phyloP scores from a whole-genome alignment of 2,888 invertebrate genomes.

The Hedychridium roseum region DNA sequence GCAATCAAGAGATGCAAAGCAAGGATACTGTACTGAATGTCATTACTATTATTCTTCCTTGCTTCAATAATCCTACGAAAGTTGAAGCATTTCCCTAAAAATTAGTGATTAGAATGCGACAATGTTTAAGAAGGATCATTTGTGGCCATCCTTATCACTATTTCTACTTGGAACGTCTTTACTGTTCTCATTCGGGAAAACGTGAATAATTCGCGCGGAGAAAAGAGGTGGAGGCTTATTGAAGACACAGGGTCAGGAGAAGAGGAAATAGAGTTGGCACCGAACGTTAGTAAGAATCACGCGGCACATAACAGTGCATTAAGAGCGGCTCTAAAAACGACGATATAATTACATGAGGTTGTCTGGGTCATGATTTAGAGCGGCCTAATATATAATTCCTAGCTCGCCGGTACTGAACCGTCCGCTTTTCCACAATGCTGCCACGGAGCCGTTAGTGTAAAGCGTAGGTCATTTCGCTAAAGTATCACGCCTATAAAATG shows the following conservation, averaged over 20 bases:
- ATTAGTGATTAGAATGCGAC: no score
- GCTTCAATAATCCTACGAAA: no score
- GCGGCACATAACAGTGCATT: conserved; percentile 31
- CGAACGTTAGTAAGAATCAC: conserved; percentile 30
- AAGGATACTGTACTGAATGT: no score
- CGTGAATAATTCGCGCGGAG: no score
- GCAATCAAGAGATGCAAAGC: no score
- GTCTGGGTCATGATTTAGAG: conserved; percentile 44
- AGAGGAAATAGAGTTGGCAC: conserved; percentile 9
- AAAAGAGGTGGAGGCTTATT: not conserved
- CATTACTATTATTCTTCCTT: no score
- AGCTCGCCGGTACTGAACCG: conserved; percentile 28
- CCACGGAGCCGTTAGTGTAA: conserved; percentile 48
- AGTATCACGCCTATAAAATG: conserved; percentile 58
- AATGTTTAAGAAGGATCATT: no score
- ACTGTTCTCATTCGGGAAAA: no score
- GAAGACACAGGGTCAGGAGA: not conserved
- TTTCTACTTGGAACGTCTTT: no score
- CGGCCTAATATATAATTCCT: conserved; percentile 47
- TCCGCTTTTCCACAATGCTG: conserved; percentile 15
- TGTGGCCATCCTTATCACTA: no score
- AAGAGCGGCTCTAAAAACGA: conserved; percentile 40
- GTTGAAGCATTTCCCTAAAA: no score
- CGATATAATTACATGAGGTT: conserved; percentile 48
- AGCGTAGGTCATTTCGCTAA: conserved; percentile 53